Evolutionary conservation across 2,888 invertebrate genomes (phyloP), one percentile per base, ranked within the genome.

Genomic region (Podabrus alpinus): DNA sequence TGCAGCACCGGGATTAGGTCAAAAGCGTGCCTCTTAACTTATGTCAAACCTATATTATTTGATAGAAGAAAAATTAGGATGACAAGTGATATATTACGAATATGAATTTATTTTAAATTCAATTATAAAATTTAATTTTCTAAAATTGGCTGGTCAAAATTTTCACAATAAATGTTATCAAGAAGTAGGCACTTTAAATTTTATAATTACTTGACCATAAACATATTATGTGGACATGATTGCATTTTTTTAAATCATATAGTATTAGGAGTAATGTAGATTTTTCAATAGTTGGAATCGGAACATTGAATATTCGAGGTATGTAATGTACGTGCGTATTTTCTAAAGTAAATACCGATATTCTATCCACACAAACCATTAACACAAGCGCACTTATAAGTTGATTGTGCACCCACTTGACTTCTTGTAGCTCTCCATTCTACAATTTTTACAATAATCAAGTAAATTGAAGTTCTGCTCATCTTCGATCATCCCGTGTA

Each of bases 1-100:
- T 66, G 71, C 71, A 71, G 71, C 66, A 25, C 25, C 59, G 66
- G 25, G 71, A 71, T 71, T 71, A 72, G 68, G 72, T 68, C 62
- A 68, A 72, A 72, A 72, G 62, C 68, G 19, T 66, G 66, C 19
- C 62, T 24, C 61, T 72, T 15, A 25, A 29, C 67, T 60, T 45
- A 45, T 45, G 45, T 45, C 45, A 45, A 45, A 9, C 45, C n/a
- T 45, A 45, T n/a, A 45, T 21, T 21, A 7, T 45, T 45, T 45
- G n/a, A 45, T 45, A 45, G 7, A 45, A 45, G n/a, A 45, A 45
- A 45, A n/a, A 45, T 45, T 45, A n/a, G n/a, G 45, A 45, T n/a
- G 45, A n/a, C 45, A 45, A 45, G 11, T 45, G n/a, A 45, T 45
- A n/a, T 45, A 7, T 5, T 13, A 29, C 13, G 5, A 13, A 29